Evolutionary conservation across 2,113 vertebrate genomes (phyloP), one percentile per base, ranked within the genome.

Genomic region (Rhinopithecus roxellana): DNA sequence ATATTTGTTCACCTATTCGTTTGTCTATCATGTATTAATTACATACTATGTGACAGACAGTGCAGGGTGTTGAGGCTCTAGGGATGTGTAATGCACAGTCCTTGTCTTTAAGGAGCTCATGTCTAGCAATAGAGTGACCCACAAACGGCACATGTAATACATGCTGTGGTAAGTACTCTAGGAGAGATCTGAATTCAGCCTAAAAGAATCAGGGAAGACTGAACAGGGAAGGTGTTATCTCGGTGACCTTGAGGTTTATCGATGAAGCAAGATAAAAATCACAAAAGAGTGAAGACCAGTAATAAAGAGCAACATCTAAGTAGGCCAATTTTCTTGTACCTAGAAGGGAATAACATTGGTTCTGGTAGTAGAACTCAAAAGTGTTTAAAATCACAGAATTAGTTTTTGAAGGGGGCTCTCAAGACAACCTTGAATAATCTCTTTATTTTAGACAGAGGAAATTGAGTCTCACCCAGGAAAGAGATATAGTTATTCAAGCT

Each of bases 401-500:
- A 2, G 52, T 89, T 97, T 95, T 96, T 72, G n/a, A 97, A 95
- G 75, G 69, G n/a, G 74, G 48, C 61, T 95, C 92, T 95, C 89
- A 74, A 94, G 82, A 93, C 79, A 97, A 93, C 69, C 57, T 91
- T 92, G 83, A 97, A 85, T 93, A 92, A 95, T 97, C 69, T 96
- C 83, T 97, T 97, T 89, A 94, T 96, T 95, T 88, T 95, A 90
- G 92, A 75, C 74, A 97, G 79, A 96, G 67, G 61, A 90, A 96
- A 96, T 64, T 89, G 94, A 97, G 82, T 96, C 89, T 94, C 86
- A 52, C 86, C 96, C 0, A 13, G 82, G 75, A 87, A 6, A 97
- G 95, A 96, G 79, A 97, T 87, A 98, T 92, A 86, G 74, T 95
- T 97, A 96, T 94, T 98, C 96, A 96, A 97, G 48, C 69, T 95